Evolutionary conservation across 2,888 invertebrate species (phyloP).

Genomic region (Endomychus coccineus): DNA sequence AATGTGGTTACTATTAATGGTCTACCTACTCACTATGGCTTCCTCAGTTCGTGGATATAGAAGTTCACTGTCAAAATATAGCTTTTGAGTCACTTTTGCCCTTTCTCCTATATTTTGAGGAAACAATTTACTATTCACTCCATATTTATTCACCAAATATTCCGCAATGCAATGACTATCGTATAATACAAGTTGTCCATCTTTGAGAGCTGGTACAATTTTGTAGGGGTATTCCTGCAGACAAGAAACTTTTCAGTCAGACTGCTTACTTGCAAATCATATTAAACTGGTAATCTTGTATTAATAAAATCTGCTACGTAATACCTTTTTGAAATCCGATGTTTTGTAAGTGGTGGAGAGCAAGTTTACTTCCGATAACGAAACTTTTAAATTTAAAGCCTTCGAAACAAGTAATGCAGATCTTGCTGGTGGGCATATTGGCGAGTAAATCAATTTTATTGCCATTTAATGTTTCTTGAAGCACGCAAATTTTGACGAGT

Average conservation of each 20-base stretch:
- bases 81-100: conserved; percentile 46
- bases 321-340: conserved; percentile 5
- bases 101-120: conserved; percentile 45
- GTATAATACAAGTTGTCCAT: conserved; percentile 6
- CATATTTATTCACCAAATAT: conserved; percentile 35
- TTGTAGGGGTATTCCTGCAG: conserved; percentile 6
- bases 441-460: conserved; percentile 9
- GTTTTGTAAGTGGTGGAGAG: conserved; percentile 3
- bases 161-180: conserved; percentile 12
- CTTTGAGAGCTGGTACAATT: conserved; percentile 12
- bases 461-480: conserved; percentile 7
- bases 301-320: background rate
- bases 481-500: too few relatives aligned
- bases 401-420: conserved; percentile 7
- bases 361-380: conserved; percentile 7
- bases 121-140: conserved; percentile 46
- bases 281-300: too few relatives aligned
- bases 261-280: too few relatives aligned
- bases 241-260: too few relatives aligned
- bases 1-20: too few relatives aligned
- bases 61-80: conserved; percentile 48
- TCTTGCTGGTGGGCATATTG: conserved; percentile 11
- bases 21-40: conserved; percentile 43
- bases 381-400: conserved; percentile 5
- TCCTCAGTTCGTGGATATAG: conserved; percentile 46